Percentiles rank a stretch among this genome's conserved stretches.
These are phyloP conservation scores for Trichonephila clavipes DNA, from an alignment of 1,140 invertebrate species.

Conservation along the genomic window DNA sequence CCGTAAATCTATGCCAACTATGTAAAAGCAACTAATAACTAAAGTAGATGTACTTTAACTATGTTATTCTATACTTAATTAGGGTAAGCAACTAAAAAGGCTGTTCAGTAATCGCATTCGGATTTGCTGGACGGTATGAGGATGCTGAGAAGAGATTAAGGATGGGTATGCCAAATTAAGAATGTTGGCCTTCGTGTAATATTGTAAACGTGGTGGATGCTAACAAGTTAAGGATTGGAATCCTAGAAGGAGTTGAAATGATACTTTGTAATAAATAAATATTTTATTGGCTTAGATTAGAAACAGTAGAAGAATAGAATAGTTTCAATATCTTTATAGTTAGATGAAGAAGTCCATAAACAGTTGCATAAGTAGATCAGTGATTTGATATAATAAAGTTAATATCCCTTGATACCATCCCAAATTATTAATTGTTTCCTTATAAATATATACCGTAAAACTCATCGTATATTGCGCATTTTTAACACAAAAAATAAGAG, in stretches of 20 bases:
- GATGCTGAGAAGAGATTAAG: neutral
- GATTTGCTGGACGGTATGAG: neutral
- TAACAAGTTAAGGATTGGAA: neutral
- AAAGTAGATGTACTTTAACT: slow-evolving; percentile 38
- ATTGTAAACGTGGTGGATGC: neutral
- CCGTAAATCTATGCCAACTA: slow-evolving; percentile 34
- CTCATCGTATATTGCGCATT: too few species aligned
- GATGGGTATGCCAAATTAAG: neutral
- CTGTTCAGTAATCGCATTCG: slow-evolving; percentile 10
- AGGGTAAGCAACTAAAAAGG: slow-evolving; percentile 31
- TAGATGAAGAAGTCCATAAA: too few species aligned
- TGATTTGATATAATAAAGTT: too few species aligned
- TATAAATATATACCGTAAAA: too few species aligned
- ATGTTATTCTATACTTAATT: neutral
- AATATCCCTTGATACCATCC: too few species aligned
- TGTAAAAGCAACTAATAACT: slow-evolving; percentile 34
- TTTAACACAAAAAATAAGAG: too few species aligned
- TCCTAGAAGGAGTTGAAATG: neutral
- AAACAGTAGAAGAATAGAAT: neutral
- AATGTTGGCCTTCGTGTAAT: neutral
- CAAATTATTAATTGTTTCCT: too few species aligned
- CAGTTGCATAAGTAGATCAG: too few species aligned
- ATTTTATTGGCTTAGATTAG: neutral
- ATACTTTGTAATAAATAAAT: neutral
- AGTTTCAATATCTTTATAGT: neutral